Evolutionary conservation across 92 coral and sea anemone species (phyloP).

Genomic region (Paragorgia papillata): DNA sequence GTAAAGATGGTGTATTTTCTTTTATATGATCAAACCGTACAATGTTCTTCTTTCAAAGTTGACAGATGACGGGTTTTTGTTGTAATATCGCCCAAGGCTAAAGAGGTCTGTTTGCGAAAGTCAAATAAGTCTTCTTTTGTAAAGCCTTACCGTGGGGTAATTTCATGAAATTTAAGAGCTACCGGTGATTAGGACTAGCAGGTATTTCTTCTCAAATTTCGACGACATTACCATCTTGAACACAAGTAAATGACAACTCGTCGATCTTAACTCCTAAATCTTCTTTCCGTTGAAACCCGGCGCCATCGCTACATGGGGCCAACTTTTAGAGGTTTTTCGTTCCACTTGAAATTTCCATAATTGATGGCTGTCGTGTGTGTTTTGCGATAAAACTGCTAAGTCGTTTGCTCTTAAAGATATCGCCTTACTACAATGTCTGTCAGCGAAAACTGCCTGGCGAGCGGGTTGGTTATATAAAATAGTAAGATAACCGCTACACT

Average conservation of each 20-base stretch:
- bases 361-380: conserved; percentile 24
- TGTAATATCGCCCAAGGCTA: background rate
- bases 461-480: background rate
- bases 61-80: background rate
- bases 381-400: conserved; percentile 27
- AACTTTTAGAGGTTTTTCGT: background rate
- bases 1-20: background rate
- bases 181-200: conserved; percentile 14
- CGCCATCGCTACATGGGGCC: conserved; percentile 17
- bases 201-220: background rate
- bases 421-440: conserved; percentile 24
- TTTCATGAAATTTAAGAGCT: conserved; percentile 15
- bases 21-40: background rate
- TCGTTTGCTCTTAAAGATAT: background rate
- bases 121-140: background rate
- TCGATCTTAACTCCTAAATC: background rate
- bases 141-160: background rate
- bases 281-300: conserved; percentile 24
- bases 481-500: background rate
- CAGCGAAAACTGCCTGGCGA: conserved; percentile 3
- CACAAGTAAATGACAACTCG: background rate
- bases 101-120: background rate
- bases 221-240: background rate
- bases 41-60: background rate
- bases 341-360: background rate